Conservation (phyloP, 2,797 vertebrate species). For the Galago senegalensis region DNA sequence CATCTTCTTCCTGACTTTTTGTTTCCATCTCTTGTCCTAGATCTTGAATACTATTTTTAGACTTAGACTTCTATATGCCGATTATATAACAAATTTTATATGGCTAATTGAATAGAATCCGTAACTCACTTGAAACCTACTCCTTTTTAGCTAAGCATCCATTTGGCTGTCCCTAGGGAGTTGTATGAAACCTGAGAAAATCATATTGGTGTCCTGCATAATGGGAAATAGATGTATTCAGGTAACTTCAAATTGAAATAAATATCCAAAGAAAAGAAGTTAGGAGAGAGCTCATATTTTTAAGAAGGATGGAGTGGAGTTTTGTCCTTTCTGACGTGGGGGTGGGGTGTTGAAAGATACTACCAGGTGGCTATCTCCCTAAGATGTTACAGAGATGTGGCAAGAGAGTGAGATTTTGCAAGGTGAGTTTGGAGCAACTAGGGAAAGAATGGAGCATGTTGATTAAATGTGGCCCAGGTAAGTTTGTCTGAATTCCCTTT, state of each 20-base stretch:
- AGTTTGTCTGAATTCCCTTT: slow-evolving; percentile 1
- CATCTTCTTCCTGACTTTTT: slow-evolving; percentile 38
- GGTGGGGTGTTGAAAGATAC: background rate
- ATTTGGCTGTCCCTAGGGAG: background rate
- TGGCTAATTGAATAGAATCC: slow-evolving; percentile 60
- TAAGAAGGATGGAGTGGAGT: background rate
- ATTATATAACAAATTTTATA: slow-evolving; percentile 50
- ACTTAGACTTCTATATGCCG: slow-evolving; percentile 65
- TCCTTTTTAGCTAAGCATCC: slow-evolving; percentile 31
- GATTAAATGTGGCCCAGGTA: background rate
- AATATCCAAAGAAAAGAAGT: slow-evolving; percentile 32
- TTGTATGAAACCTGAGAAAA: slow-evolving; percentile 49
- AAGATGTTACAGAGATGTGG: background rate
- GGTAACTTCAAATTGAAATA: slow-evolving; percentile 12
- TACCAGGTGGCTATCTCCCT: background rate
- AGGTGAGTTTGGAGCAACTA: background rate
- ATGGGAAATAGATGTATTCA: background rate
- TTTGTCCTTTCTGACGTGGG: slow-evolving; percentile 8
- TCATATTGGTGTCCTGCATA: background rate
- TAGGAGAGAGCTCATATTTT: background rate
- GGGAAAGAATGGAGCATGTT: background rate
- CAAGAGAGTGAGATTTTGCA: slow-evolving; percentile 5
- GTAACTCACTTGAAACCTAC: slow-evolving; percentile 55
- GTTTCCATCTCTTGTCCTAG: slow-evolving; percentile 49
- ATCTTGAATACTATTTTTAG: slow-evolving; percentile 66